A percentile compares a stretch with the other conserved stretches of the same genome.
phyloP scores from a whole-genome alignment of 2,888 invertebrate species.

The Steinernema scapterisci region DNA sequence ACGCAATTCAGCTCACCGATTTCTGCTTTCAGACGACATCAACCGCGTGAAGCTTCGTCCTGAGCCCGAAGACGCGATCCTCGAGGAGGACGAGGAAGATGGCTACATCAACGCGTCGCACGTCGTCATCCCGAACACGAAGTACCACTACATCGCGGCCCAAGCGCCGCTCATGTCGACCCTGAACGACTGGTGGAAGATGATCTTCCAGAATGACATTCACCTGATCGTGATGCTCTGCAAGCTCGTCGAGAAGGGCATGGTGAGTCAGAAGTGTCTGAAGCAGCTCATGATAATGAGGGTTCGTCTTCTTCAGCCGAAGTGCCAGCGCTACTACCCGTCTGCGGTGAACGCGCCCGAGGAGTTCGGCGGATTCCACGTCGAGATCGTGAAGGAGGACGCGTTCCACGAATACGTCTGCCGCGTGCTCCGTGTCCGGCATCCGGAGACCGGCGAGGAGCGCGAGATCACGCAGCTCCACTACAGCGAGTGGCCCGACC shows the following conservation, averaged over 20 bases:
- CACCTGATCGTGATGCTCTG: conserved; percentile 58
- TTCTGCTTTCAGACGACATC: conserved; percentile 49
- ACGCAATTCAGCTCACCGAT: too few species aligned
- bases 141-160: conserved; percentile 55
- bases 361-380: conserved; percentile 50
- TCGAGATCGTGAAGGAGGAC: conserved; percentile 49
- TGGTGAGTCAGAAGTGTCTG: conserved; percentile 35
- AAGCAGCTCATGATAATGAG: not conserved
- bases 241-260: conserved; percentile 55
- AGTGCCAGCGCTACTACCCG: conserved; percentile 60
- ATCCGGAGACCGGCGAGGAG: conserved; percentile 41
- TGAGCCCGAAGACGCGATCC: conserved; percentile 39
- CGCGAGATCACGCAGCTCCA: conserved; percentile 54
- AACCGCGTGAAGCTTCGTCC: conserved; percentile 52
- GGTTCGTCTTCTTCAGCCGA: conserved; percentile 43
- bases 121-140: conserved; percentile 43
- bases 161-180: conserved; percentile 59
- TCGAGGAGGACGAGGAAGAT: conserved; percentile 37
- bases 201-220: conserved; percentile 56
- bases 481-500: conserved; percentile 65
- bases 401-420: conserved; percentile 52
- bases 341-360: conserved; percentile 43
- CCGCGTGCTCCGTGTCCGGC: conserved; percentile 49
- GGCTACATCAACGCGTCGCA: conserved; percentile 62
- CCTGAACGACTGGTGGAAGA: conserved; percentile 61